A percentile compares a stretch with the other conserved stretches of the same genome.
Conservation (phyloP, 1,140 invertebrate species). For the Metaphire vulgaris region DNA sequence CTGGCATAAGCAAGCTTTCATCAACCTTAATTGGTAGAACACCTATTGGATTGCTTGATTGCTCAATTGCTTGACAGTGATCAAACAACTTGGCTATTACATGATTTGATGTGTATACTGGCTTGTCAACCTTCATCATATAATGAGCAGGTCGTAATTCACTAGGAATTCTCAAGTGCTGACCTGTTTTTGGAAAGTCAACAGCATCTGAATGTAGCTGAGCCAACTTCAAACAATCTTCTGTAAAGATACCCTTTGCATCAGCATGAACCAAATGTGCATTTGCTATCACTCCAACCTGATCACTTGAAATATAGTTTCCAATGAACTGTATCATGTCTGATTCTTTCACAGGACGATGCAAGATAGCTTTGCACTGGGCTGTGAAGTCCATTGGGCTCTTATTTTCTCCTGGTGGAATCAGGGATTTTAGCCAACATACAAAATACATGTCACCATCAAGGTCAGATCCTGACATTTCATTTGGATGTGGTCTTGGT, state of each 20-base stretch:
- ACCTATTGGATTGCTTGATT: not conserved
- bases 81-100: not conserved
- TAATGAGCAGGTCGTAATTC: not conserved
- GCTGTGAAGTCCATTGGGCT: not conserved
- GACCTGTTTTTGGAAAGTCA: not conserved
- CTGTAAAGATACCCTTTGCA: not conserved
- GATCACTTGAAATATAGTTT: not conserved
- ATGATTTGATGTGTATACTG: not conserved
- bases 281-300: not conserved
- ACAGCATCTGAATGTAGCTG: not conserved
- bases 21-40: not conserved
- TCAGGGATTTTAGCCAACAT: slow-evolving; percentile 35
- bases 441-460: slow-evolving; percentile 52
- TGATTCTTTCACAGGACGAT: not conserved
- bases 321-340: not conserved
- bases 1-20: not conserved
- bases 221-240: not conserved
- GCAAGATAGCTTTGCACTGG: not conserved
- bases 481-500: slow-evolving; percentile 50
- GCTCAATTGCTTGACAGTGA: not conserved
- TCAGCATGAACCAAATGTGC: not conserved
- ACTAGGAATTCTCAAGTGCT: not conserved
- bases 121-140: not conserved
- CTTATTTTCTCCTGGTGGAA: not conserved
- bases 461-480: slow-evolving; percentile 52